Percentiles rank a stretch among this genome's conserved stretches.
These are phyloP conservation scores for Boloria euphrosyne DNA, from an alignment of 2,888 invertebrate species.

Conservation along the genomic window DNA sequence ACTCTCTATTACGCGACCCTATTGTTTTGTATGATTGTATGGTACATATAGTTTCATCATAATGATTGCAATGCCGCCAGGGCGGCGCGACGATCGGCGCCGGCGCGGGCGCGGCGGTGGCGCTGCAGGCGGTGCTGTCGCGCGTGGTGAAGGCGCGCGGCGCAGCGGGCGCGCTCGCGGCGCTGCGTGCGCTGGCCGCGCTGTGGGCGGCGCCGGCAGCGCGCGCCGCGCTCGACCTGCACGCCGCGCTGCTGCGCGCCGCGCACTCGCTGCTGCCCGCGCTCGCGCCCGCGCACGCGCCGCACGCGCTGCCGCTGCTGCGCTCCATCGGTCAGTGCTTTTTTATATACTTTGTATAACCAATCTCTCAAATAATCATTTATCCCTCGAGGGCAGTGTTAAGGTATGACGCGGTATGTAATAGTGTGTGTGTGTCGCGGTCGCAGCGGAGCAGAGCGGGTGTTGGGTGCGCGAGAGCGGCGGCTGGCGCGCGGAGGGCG, in stretches of 20 bases:
- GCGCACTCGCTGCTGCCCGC: constrained; percentile 86
- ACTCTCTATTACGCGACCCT: no score
- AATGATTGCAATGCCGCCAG: no score
- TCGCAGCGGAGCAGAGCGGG: constrained; percentile 66
- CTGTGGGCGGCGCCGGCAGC: constrained; percentile 71
- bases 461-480: constrained; percentile 57
- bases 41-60: no score
- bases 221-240: constrained; percentile 62
- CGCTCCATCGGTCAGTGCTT: constrained; percentile 82
- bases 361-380: no score
- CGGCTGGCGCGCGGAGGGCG: constrained; percentile 57
- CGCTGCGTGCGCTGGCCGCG: constrained; percentile 86
- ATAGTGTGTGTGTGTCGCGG: background rate
- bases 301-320: constrained; percentile 87
- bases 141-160: constrained; percentile 68
- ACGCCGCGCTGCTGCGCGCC: constrained; percentile 80
- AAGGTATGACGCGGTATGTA: background rate
- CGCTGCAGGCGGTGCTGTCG: constrained; percentile 60
- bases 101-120: constrained; percentile 67
- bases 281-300: constrained; percentile 85
- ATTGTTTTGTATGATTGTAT: background rate
- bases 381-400: no score
- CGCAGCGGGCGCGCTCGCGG: constrained; percentile 55
- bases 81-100: constrained; percentile 66
- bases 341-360: no score